Evolutionary conservation across 92 coral and sea anemone genomes (phyloP).

Genomic region (Zoanthus sociatus): DNA sequence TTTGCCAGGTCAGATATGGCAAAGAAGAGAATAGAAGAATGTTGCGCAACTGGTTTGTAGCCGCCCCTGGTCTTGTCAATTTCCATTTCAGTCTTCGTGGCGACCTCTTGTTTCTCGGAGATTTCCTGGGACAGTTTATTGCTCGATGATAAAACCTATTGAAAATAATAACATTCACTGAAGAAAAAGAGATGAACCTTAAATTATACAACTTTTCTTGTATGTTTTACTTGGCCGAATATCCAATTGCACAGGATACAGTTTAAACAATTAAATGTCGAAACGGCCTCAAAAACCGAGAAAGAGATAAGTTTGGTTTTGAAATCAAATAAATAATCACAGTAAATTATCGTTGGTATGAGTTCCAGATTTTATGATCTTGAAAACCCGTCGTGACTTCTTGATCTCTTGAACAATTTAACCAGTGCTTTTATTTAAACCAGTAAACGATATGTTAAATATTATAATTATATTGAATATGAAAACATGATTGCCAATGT

Average conservation of each 20-base stretch:
- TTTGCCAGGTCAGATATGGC: conserved; percentile 93
- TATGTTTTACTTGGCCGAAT: neutral
- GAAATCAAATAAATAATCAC: too few relatives aligned
- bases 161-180: neutral
- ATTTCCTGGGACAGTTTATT: conserved; percentile 90
- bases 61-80: conserved; percentile 96
- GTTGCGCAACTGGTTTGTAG: conserved; percentile 95
- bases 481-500: too few relatives aligned
- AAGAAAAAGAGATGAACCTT: neutral
- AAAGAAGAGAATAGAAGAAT: conserved; percentile 96
- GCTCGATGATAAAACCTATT: conserved; percentile 91
- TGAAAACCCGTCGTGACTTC: too few relatives aligned
- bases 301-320: too few relatives aligned
- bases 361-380: too few relatives aligned
- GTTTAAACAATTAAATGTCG: too few relatives aligned
- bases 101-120: conserved; percentile 93
- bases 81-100: conserved; percentile 89
- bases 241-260: neutral
- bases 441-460: too few relatives aligned
- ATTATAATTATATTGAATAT: too few relatives aligned
- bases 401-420: too few relatives aligned
- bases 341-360: too few relatives aligned
- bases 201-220: neutral
- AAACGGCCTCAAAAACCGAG: too few relatives aligned
- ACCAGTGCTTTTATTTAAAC: too few relatives aligned